These are phyloP conservation scores for Spodoptera littoralis DNA, from an alignment of 2,888 invertebrate genomes.

Conservation along the genomic window DNA sequence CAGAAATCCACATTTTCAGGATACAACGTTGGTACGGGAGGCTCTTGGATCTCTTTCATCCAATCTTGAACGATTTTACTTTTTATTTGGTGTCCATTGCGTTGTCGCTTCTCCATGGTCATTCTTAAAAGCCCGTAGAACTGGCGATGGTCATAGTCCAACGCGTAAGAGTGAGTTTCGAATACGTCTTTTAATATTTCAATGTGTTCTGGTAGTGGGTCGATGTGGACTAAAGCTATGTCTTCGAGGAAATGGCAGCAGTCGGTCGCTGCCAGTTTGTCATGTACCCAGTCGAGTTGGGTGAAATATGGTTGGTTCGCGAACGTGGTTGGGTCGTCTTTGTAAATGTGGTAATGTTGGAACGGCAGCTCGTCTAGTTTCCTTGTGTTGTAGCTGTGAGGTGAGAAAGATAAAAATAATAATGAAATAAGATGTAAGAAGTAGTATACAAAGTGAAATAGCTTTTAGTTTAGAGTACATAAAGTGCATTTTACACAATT, in stretches of 20 bases:
- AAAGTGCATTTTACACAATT: too few relatives aligned
- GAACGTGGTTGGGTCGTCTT: conserved; percentile 87
- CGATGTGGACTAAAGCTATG: conserved; percentile 88
- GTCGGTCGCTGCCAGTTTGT: conserved; percentile 93
- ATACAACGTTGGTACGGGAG: conserved; percentile 90
- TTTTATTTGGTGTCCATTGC: conserved; percentile 74
- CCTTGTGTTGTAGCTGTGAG: conserved; percentile 92
- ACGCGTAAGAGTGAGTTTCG: conserved; percentile 91
- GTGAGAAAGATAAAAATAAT: background rate
- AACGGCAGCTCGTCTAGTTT: conserved; percentile 95
- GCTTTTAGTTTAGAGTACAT: too few relatives aligned
- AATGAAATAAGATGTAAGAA: too few relatives aligned
- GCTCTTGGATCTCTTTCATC: conserved; percentile 83
- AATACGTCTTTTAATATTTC: conserved; percentile 91
- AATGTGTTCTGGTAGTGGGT: conserved; percentile 85
- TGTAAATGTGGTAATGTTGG: conserved; percentile 91
- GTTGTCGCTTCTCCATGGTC: conserved; percentile 77
- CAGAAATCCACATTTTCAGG: conserved; percentile 85
- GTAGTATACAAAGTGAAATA: background rate
- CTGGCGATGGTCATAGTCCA: conserved; percentile 95
- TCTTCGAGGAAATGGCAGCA: conserved; percentile 94
- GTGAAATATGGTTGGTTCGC: conserved; percentile 92
- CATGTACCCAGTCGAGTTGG: conserved; percentile 93
- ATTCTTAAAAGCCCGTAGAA: conserved; percentile 91
- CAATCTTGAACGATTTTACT: conserved; percentile 80